phyloP scores from a whole-genome alignment of 2,113 vertebrate species.

The Arvicanthis niloticus region DNA sequence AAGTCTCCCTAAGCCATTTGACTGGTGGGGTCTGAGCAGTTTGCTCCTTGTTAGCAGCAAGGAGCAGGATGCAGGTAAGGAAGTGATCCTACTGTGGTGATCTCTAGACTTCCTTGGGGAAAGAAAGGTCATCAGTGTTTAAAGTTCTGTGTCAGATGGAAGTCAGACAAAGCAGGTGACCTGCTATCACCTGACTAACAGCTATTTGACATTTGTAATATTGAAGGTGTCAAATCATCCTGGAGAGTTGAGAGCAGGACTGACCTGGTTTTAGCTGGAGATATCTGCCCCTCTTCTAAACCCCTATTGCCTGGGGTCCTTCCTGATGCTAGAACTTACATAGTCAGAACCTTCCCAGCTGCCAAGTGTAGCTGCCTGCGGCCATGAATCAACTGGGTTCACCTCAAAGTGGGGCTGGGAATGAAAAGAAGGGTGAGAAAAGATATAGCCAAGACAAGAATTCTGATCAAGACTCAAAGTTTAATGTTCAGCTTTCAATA shows the following conservation, averaged over 20 bases:
- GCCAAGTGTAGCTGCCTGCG: too few relatives aligned
- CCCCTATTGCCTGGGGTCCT: conserved; percentile 2
- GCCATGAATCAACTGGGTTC: too few relatives aligned
- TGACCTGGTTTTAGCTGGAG: neutral
- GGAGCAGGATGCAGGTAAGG: neutral
- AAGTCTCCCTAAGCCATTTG: neutral
- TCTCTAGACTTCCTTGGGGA: neutral
- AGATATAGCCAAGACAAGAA: too few relatives aligned
- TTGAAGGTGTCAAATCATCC: neutral
- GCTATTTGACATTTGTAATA: neutral
- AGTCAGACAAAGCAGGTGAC: neutral
- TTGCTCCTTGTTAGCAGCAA: neutral
- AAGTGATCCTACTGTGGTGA: neutral
- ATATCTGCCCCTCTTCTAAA: conserved; percentile 9
- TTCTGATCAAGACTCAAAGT: too few relatives aligned
- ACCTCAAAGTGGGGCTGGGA: too few relatives aligned
- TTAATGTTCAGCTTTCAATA: too few relatives aligned
- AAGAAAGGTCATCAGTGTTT: neutral
- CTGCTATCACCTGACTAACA: neutral
- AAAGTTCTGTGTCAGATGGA: neutral
- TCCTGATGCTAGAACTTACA: neutral
- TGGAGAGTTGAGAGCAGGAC: neutral
- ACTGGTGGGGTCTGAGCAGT: too few relatives aligned
- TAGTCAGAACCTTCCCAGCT: conserved; percentile 22
- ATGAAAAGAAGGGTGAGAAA: too few relatives aligned